phyloP scores from a whole-genome alignment of 2,888 invertebrate species.

The Agrotis ipsilon region DNA sequence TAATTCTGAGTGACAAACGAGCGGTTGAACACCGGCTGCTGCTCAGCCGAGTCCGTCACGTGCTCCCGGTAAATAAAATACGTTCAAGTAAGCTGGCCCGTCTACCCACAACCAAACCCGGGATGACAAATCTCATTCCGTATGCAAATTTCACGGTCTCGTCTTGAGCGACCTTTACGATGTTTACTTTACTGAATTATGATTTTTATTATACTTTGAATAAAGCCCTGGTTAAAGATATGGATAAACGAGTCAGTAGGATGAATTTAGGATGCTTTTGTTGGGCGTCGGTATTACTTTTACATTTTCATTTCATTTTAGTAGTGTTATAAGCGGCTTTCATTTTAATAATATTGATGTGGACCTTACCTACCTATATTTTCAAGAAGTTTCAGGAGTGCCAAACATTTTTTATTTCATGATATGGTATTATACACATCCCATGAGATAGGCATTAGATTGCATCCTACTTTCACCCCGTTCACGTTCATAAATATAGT shows the following conservation, averaged over 20 bases:
- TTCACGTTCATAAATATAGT: too few species aligned
- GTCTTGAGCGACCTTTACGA: conserved; percentile 70
- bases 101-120: conserved; percentile 72
- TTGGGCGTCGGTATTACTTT: not conserved
- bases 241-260: conserved; percentile 23
- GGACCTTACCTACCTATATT: too few species aligned
- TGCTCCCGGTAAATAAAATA: conserved; percentile 85
- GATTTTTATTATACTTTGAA: conserved; percentile 66
- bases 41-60: conserved; percentile 78
- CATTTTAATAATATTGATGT: too few species aligned
- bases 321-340: too few species aligned
- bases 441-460: too few species aligned
- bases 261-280: not conserved
- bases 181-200: conserved; percentile 74
- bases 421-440: too few species aligned
- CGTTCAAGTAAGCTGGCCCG: conserved; percentile 74
- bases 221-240: conserved; percentile 29
- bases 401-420: too few species aligned
- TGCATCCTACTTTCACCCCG: too few species aligned
- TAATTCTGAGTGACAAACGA: conserved; percentile 85
- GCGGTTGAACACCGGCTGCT: conserved; percentile 81
- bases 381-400: not conserved
- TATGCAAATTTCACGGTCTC: conserved; percentile 80
- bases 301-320: too few species aligned
- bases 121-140: conserved; percentile 84